These are phyloP conservation scores for Perizoma flavofasciatum DNA, from an alignment of 2,888 invertebrate genomes.

Conservation along the genomic window DNA sequence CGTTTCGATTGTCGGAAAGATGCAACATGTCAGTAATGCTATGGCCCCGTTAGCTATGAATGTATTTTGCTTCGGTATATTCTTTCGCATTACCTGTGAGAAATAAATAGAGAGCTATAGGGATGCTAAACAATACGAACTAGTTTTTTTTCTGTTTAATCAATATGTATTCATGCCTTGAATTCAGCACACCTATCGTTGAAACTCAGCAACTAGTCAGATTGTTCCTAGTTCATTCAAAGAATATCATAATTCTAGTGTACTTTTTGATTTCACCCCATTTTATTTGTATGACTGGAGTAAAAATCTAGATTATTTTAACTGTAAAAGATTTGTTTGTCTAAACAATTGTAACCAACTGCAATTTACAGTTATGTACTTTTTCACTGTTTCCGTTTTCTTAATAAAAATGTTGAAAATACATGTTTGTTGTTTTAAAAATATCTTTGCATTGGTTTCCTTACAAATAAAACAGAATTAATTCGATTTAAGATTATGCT, in stretches of 20 bases:
- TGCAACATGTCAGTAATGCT: too few species aligned
- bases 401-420: constrained; percentile 83
- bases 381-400: constrained; percentile 84
- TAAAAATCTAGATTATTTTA: constrained; percentile 66
- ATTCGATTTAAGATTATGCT: too few species aligned
- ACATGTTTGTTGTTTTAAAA: constrained; percentile 37
- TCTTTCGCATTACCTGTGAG: too few species aligned
- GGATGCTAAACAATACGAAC: too few species aligned
- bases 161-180: background rate
- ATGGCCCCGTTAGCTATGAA: too few species aligned
- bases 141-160: background rate
- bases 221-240: constrained; percentile 24
- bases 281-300: constrained; percentile 55
- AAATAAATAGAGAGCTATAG: too few species aligned
- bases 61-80: too few species aligned
- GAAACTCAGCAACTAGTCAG: constrained; percentile 28
- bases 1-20: too few species aligned
- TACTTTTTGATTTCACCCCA: constrained; percentile 20
- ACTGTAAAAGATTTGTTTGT: constrained; percentile 78
- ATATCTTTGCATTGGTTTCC: background rate
- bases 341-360: constrained; percentile 77
- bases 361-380: constrained; percentile 83
- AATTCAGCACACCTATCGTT: constrained; percentile 4
- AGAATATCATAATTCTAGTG: constrained; percentile 1
- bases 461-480: too few species aligned